phyloP scores from a whole-genome alignment of 2,797 vertebrate genomes.

The Epinephelus coioides region DNA sequence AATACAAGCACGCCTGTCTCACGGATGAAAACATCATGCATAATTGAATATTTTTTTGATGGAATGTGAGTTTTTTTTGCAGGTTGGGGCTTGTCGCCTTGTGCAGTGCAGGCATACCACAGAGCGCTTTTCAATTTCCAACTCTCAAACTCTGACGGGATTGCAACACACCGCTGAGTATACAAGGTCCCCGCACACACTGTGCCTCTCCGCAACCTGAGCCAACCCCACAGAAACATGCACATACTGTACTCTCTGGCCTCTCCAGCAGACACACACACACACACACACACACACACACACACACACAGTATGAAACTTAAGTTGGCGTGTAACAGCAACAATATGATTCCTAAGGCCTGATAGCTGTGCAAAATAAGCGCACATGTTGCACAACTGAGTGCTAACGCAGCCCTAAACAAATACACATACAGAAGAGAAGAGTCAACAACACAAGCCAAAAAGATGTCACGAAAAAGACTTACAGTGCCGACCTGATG shows the following conservation, averaged over 20 bases:
- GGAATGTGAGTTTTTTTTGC: slow-evolving; percentile 46
- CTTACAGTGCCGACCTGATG: slow-evolving; percentile 74
- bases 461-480: slow-evolving; percentile 32
- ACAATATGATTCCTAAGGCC: slow-evolving; percentile 1
- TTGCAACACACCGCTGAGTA: slow-evolving; percentile 53
- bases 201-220: slow-evolving; percentile 47
- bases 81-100: slow-evolving; percentile 36
- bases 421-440: not conserved
- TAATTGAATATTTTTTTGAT: slow-evolving; percentile 42
- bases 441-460: not conserved
- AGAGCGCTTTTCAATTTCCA: slow-evolving; percentile 25
- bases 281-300: not conserved
- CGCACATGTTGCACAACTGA: slow-evolving; percentile 15
- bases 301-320: not conserved
- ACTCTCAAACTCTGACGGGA: slow-evolving; percentile 19
- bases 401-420: not conserved
- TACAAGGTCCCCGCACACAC: slow-evolving; percentile 11
- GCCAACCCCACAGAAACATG: slow-evolving; percentile 33
- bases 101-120: slow-evolving; percentile 15
- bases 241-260: slow-evolving; percentile 24
- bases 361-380: not conserved
- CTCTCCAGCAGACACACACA: not conserved
- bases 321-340: not conserved
- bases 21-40: slow-evolving; percentile 29
- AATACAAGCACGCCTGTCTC: not conserved